Evolutionary conservation across 2,797 vertebrate species (phyloP).

Genomic region (Vipera ursinii): DNA sequence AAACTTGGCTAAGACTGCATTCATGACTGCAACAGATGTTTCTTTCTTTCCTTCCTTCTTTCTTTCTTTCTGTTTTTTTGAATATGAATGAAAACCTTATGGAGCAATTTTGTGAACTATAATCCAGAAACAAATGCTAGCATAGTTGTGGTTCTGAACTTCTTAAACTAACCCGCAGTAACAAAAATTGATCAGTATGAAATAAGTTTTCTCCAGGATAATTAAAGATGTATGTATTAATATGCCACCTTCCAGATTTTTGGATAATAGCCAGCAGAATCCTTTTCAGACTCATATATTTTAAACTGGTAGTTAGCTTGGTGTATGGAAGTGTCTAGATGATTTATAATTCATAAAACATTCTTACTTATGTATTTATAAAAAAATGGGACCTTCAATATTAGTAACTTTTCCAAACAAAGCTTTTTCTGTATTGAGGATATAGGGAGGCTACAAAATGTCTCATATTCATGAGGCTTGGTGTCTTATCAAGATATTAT

Average conservation of each 20-base stretch:
- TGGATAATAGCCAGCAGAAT: conserved; percentile 49
- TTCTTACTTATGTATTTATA: background rate
- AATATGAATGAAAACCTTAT: conserved; percentile 59
- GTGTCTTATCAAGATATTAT: background rate
- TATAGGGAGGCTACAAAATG: background rate
- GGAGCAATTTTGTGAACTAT: conserved; percentile 53
- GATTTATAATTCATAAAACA: conserved; percentile 34
- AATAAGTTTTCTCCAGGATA: conserved; percentile 15
- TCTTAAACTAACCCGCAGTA: conserved; percentile 39
- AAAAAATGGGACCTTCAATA: background rate
- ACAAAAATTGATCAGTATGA: conserved; percentile 25
- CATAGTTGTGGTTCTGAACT: conserved; percentile 53
- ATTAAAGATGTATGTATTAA: conserved; percentile 54
- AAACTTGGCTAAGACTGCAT: conserved; percentile 55
- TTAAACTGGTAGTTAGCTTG: conserved; percentile 33
- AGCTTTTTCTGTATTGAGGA: background rate
- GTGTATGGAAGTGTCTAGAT: background rate
- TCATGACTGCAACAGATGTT: conserved; percentile 68
- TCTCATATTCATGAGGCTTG: background rate
- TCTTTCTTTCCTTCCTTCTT: conserved; percentile 32
- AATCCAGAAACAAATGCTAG: conserved; percentile 54
- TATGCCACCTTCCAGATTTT: conserved; percentile 54
- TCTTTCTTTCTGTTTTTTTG: conserved; percentile 40
- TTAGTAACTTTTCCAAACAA: background rate
- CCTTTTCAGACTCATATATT: conserved; percentile 38